Conservation (phyloP, 2,888 invertebrate species). For the Microplitis manilae region DNA sequence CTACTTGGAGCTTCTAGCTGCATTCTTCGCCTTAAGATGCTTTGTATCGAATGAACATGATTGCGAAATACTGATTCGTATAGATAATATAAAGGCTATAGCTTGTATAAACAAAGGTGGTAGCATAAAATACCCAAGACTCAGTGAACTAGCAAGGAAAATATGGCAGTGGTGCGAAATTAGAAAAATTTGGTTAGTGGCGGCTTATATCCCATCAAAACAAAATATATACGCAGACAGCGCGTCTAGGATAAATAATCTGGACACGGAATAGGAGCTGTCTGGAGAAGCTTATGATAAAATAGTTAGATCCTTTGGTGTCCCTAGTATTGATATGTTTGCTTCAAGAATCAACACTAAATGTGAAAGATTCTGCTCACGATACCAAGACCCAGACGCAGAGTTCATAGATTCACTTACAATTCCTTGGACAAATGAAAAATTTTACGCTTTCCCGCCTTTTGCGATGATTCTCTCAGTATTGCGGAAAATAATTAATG, state of each 20-base stretch:
- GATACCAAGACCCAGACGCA: neutral
- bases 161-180: conserved; percentile 48
- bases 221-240: conserved; percentile 42
- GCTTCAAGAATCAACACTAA: neutral
- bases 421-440: conserved; percentile 37
- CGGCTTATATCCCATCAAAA: conserved; percentile 42
- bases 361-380: neutral
- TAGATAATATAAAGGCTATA: conserved; percentile 46
- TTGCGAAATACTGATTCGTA: conserved; percentile 40
- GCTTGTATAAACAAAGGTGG: conserved; percentile 45
- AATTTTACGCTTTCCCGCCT: conserved; percentile 42
- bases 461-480: conserved; percentile 51
- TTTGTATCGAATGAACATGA: conserved; percentile 36
- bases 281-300: conserved; percentile 2
- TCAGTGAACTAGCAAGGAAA: conserved; percentile 34
- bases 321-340: neutral
- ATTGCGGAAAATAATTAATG: conserved; percentile 54
- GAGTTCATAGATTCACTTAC: conserved; percentile 45
- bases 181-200: conserved; percentile 39
- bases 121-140: conserved; percentile 32
- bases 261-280: conserved; percentile 39
- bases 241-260: conserved; percentile 38
- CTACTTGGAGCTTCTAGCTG: conserved; percentile 23
- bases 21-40: conserved; percentile 47
- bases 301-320: neutral